These are phyloP conservation scores for Pterocles orientalis DNA, from an alignment of 2,113 vertebrate species.

Conservation along the genomic window DNA sequence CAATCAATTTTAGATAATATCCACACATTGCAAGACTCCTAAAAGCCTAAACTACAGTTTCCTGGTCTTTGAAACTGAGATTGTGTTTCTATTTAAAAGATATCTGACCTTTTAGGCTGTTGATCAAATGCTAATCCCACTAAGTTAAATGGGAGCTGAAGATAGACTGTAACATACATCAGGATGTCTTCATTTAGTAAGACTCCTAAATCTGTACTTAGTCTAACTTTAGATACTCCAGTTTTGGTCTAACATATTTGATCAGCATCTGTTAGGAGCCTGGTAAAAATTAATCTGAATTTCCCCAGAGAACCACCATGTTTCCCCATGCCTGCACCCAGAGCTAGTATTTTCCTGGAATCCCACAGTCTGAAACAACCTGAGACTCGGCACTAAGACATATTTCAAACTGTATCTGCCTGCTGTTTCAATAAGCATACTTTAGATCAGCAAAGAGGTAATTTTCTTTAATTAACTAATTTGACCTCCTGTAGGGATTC, in stretches of 20 bases:
- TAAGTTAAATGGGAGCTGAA: constrained; percentile 42
- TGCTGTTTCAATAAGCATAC: background rate
- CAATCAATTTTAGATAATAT: background rate
- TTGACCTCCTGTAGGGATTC: background rate
- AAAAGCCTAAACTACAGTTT: background rate
- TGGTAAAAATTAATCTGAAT: background rate
- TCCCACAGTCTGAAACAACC: background rate
- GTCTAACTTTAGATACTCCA: constrained; percentile 48
- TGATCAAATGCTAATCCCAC: constrained; percentile 48
- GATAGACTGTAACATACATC: constrained; percentile 32
- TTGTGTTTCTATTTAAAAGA: constrained; percentile 53
- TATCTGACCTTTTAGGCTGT: constrained; percentile 44
- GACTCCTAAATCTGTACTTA: constrained; percentile 56
- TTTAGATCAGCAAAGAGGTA: background rate
- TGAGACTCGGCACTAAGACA: background rate
- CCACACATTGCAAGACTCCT: background rate
- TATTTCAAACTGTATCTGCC: background rate
- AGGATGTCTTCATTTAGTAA: constrained; percentile 51
- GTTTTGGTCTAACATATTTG: constrained; percentile 41
- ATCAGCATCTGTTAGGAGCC: background rate
- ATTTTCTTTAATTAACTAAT: constrained; percentile 36
- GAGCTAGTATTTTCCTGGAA: background rate
- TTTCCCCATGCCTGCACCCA: background rate
- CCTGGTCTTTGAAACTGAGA: background rate
- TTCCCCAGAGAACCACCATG: background rate